phyloP scores from a whole-genome alignment of 2,888 invertebrate species.

The Nasonovia ribisnigri region DNA sequence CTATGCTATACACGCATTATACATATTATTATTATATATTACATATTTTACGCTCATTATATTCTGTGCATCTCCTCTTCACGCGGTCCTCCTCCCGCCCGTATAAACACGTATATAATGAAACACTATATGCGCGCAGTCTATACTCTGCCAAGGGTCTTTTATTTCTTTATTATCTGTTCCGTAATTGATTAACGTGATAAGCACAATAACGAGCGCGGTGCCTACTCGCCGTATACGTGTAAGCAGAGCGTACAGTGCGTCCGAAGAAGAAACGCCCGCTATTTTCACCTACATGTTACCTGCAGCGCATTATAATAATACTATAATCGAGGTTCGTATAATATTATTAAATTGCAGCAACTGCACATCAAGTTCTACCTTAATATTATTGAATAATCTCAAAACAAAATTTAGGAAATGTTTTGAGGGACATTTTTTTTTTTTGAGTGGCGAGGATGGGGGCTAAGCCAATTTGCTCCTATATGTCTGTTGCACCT shows the following conservation, averaged over 20 bases:
- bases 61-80: neutral
- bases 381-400: too few species aligned
- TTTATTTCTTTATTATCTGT: neutral
- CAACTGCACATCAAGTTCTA: too few species aligned
- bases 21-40: neutral
- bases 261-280: neutral
- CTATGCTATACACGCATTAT: neutral
- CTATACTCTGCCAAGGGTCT: neutral
- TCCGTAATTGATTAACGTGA: conserved; percentile 51
- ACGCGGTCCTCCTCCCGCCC: neutral
- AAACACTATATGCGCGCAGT: neutral
- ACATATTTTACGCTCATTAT: neutral
- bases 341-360: too few species aligned
- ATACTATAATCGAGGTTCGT: neutral
- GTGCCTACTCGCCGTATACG: neutral
- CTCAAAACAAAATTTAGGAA: too few species aligned
- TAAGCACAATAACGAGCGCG: conserved; percentile 2
- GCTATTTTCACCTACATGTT: neutral
- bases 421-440: too few species aligned
- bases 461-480: too few species aligned
- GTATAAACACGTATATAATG: neutral
- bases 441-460: too few species aligned
- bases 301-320: neutral
- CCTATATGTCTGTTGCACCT: too few species aligned
- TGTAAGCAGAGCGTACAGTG: too few species aligned